Evolutionary conservation across 2,797 vertebrate genomes (phyloP), one percentile per base, ranked within the genome.

Genomic region (Micromesistius poutassou): DNA sequence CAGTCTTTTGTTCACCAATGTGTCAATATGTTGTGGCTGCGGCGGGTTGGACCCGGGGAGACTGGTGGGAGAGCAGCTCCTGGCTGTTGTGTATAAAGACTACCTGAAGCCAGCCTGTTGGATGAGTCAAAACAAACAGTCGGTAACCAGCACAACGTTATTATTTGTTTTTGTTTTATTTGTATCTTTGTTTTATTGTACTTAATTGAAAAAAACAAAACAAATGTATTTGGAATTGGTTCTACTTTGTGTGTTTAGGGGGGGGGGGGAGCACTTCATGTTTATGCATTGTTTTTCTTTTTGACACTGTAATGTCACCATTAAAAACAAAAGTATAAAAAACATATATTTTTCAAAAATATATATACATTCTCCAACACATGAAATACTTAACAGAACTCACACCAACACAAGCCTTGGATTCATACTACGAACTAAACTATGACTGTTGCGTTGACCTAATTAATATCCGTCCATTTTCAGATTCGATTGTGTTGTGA

Each of bases 361-460:
- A 50, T 19, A 6, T 22, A 50, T 62, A n/a, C 5, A 55, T 22
- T 5, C 6, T 25, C 1, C 6, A n/a, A n/a, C 1, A 62, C n/a
- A 6, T 62, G 22, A 62, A 62, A 7, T 6, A n/a, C 6, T 62
- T 62, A 22, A 22, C 55, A 62, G 55, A 9, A n/a, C 55, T 62
- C 55, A 62, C 8, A n/a, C 14, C 5, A 62, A 62, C 55, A 62
- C 55, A n/a, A 16, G 22, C 6, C 16, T n/a, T 62, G 5, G 46
- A 62, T 9, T 8, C 5, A n/a, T 62, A 62, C 1, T 19, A 62
- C 3, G 55, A 8, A n/a, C 25, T 62, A 1, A 7, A n/a, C 5
- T 9, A 25, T 62, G 55, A 7, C 55, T 50, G 46, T 50, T 5
- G 71, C 28, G 40, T 71, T 80, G 72, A 81, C 78, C 77, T 72